Evolutionary conservation across 2,113 vertebrate genomes (phyloP).

Genomic region (Tympanuchus pallidicinctus): DNA sequence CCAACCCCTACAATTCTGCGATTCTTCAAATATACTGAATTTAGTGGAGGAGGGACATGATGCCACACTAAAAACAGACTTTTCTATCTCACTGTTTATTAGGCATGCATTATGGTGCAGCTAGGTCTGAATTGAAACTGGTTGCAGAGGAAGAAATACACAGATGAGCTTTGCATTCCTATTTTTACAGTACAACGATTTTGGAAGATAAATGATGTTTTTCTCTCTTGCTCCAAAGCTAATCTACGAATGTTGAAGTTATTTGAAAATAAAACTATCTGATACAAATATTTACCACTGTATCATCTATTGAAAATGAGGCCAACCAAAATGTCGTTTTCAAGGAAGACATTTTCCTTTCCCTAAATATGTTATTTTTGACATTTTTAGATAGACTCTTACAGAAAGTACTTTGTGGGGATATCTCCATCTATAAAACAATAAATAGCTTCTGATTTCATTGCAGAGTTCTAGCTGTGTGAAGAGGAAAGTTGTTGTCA

Average conservation of each 20-base stretch:
- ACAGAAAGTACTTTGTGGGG: background rate
- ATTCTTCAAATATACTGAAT: background rate
- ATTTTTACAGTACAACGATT: background rate
- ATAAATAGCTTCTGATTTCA: background rate
- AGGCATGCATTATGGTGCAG: no score
- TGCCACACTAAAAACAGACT: background rate
- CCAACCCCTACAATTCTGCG: no score
- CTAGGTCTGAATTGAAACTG: background rate
- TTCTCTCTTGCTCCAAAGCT: background rate
- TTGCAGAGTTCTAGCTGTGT: constrained; percentile 57
- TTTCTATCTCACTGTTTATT: background rate
- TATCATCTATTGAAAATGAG: background rate
- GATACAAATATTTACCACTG: background rate
- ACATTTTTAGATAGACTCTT: background rate
- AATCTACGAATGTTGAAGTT: background rate
- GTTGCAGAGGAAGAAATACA: background rate
- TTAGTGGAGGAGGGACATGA: no score
- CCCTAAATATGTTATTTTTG: background rate
- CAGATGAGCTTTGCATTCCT: background rate
- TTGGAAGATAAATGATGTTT: background rate
- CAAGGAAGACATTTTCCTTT: background rate
- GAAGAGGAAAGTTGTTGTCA: constrained; percentile 47
- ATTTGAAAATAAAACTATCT: background rate
- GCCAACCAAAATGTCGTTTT: background rate
- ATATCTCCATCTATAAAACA: background rate